Percentiles rank a stretch among this genome's conserved stretches.
These are phyloP conservation scores for Perizoma affinitatum DNA, from an alignment of 2,888 invertebrate genomes.

Conservation along the genomic window DNA sequence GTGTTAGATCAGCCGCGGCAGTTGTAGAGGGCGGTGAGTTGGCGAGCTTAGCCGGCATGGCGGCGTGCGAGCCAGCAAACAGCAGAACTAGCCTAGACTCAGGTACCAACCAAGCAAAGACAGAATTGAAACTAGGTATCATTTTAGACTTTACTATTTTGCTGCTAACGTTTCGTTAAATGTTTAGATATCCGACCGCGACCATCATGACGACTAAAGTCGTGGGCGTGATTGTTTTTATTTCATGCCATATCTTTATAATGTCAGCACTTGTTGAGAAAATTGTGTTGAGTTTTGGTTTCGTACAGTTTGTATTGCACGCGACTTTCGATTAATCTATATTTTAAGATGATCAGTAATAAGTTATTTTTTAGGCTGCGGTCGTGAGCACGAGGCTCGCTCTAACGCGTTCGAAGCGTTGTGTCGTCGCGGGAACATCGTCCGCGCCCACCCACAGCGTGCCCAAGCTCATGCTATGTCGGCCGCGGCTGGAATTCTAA, in stretches of 20 bases:
- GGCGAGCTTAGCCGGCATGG: constrained; percentile 74
- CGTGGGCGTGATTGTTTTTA: too few species aligned
- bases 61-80: constrained; percentile 63
- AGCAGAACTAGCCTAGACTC: constrained; percentile 77
- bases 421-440: constrained; percentile 73
- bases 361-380: constrained; percentile 27
- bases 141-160: too few species aligned
- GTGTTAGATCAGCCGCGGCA: constrained; percentile 92
- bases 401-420: constrained; percentile 70
- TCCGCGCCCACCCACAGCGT: constrained; percentile 53
- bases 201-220: too few species aligned
- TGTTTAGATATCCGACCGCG: too few species aligned
- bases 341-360: neutral
- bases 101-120: constrained; percentile 45
- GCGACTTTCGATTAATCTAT: too few species aligned
- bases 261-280: too few species aligned
- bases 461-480: constrained; percentile 63
- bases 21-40: constrained; percentile 91
- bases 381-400: constrained; percentile 56
- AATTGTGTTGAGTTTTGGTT: too few species aligned
- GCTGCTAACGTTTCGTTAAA: too few species aligned
- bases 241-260: too few species aligned
- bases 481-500: constrained; percentile 80
- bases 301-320: too few species aligned
- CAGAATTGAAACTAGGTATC: too few species aligned